Evolutionary conservation across 2,113 vertebrate genomes (phyloP).

Genomic region (Callocephalon fimbriatum): DNA sequence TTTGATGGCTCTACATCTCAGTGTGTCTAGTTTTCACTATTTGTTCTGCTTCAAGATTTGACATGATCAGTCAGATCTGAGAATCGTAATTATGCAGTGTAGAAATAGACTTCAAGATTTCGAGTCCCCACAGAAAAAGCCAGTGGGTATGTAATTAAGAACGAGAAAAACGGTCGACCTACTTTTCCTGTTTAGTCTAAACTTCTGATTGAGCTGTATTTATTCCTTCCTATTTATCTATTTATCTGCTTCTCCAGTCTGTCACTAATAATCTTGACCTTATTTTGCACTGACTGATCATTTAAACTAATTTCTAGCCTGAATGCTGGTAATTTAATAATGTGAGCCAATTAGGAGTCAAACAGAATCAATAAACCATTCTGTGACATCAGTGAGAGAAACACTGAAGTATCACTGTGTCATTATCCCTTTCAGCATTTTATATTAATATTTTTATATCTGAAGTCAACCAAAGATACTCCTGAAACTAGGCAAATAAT

Average conservation of each 20-base stretch:
- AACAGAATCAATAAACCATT: constrained; percentile 33
- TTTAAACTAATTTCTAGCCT: constrained; percentile 25
- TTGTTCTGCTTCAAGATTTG: constrained; percentile 50
- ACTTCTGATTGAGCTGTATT: constrained; percentile 36
- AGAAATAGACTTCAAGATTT: constrained; percentile 31
- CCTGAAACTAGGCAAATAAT: not conserved
- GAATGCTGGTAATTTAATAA: constrained; percentile 43
- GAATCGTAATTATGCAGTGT: constrained; percentile 40
- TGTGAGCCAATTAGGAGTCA: constrained; percentile 13
- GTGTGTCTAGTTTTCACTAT: constrained; percentile 42
- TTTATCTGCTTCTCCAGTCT: constrained; percentile 47
- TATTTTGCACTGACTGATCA: constrained; percentile 48
- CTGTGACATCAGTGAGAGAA: not conserved
- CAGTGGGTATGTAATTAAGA: constrained; percentile 55
- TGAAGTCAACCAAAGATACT: not conserved
- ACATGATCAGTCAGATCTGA: constrained; percentile 46
- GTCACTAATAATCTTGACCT: constrained; percentile 47
- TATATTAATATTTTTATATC: not conserved
- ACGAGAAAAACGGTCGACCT: not conserved
- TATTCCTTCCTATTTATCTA: constrained; percentile 53
- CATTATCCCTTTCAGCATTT: not conserved
- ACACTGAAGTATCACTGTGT: not conserved
- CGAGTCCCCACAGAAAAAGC: constrained; percentile 16
- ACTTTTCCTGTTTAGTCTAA: not conserved
- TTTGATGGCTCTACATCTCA: constrained; percentile 40